Evolutionary conservation across 2,888 invertebrate genomes (phyloP).

Genomic region (Alsophila aescularia): DNA sequence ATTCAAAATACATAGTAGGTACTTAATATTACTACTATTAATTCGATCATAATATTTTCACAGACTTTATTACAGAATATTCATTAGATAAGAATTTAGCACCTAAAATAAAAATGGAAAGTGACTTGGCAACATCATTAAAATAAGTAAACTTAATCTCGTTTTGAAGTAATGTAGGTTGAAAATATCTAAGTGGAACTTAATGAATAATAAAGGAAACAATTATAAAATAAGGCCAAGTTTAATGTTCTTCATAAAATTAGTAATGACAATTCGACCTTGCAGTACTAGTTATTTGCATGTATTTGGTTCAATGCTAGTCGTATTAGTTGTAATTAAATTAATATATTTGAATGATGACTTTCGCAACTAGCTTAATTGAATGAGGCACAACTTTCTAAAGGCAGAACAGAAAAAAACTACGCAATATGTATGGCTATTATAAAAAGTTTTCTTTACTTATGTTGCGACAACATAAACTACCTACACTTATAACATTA

Average conservation of each 20-base stretch:
- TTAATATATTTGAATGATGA: conserved; percentile 13
- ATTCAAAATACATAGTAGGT: too few relatives aligned
- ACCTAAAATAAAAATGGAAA: conserved; percentile 23
- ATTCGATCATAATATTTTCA: not conserved
- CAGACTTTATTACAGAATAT: not conserved
- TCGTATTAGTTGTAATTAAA: conserved; percentile 14
- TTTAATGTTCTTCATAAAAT: conserved; percentile 25
- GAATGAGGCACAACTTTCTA: conserved; percentile 16
- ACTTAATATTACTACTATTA: too few relatives aligned
- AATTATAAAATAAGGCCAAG: conserved; percentile 36
- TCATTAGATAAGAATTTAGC: too few relatives aligned
- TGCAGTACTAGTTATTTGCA: conserved; percentile 22
- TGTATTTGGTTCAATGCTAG: conserved; percentile 36
- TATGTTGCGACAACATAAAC: too few relatives aligned
- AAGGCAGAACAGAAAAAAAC: not conserved
- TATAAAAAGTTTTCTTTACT: not conserved
- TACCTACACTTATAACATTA: too few relatives aligned
- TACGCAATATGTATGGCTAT: not conserved
- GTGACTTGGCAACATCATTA: conserved; percentile 1
- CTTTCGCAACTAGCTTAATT: conserved; percentile 23
- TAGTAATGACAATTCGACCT: conserved; percentile 25
- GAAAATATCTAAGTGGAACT: conserved; percentile 19
- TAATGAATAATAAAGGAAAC: conserved; percentile 31
- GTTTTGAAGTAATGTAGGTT: conserved; percentile 2
- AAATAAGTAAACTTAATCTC: conserved; percentile 2